Conservation (phyloP, 2,113 vertebrate genomes). For the Halichoerus grypus region DNA sequence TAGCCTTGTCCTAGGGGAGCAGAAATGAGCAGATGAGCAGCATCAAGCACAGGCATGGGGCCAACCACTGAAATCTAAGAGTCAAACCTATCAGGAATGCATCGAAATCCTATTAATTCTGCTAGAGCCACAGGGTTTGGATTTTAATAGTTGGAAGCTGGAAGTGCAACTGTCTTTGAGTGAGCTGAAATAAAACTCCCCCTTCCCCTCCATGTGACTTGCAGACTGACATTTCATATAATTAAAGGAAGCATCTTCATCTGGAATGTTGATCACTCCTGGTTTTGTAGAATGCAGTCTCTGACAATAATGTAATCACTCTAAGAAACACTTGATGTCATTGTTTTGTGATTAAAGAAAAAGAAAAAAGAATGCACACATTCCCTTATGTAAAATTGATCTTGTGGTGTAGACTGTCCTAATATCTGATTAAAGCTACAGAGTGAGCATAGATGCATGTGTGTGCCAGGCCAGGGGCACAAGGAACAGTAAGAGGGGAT, state of each 20-base stretch:
- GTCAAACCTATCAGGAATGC: constrained; percentile 74
- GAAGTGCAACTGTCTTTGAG: constrained; percentile 71
- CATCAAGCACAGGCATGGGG: background rate
- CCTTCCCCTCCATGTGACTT: background rate
- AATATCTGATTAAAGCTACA: background rate
- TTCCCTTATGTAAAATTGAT: background rate
- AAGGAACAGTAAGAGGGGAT: accelerated
- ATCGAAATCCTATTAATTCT: constrained; percentile 80
- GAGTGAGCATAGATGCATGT: background rate
- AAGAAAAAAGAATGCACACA: background rate
- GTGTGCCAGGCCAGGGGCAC: background rate
- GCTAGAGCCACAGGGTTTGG: constrained; percentile 63
- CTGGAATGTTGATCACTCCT: background rate
- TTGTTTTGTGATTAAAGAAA: background rate
- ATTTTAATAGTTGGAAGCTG: constrained; percentile 72
- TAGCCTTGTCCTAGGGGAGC: constrained; percentile 32
- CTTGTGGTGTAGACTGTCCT: accelerated
- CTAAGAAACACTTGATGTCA: background rate
- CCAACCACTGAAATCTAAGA: constrained; percentile 76
- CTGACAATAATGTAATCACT: background rate
- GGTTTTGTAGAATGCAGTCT: background rate
- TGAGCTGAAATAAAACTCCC: constrained; percentile 55
- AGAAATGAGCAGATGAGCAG: constrained; percentile 69
- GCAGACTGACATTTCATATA: background rate
- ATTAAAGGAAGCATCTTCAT: constrained; percentile 63